Evolutionary conservation across 1,140 invertebrate species (phyloP).

Genomic region (Aphaenogaster rudis): DNA sequence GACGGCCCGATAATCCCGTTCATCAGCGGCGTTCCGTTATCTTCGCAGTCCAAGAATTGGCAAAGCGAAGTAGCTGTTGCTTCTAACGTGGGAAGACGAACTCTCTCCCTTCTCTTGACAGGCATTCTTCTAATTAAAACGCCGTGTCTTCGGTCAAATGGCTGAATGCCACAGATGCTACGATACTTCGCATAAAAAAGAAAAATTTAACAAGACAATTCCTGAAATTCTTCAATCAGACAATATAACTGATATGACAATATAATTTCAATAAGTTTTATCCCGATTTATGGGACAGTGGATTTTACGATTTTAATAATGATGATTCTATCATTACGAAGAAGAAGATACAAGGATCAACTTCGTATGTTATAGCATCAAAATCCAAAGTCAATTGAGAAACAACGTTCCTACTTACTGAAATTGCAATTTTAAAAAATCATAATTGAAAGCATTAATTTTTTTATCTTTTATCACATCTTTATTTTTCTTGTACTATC

Average conservation of each 20-base stretch:
- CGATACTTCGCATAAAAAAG: neutral
- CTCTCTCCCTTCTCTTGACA: neutral
- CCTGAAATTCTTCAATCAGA: neutral
- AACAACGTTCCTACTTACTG: neutral
- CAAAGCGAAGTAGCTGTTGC: neutral
- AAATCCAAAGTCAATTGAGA: constrained; percentile 7
- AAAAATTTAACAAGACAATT: neutral
- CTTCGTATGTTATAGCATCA: neutral
- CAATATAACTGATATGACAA: neutral
- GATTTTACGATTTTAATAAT: constrained; percentile 2
- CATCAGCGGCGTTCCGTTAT: constrained; percentile 1
- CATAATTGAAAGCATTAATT: neutral
- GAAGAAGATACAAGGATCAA: neutral
- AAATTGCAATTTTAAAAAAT: neutral
- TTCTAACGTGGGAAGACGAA: constrained; percentile 12
- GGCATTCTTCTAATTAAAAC: constrained; percentile 11
- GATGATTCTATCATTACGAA: neutral
- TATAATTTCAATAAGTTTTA: constrained; percentile 4
- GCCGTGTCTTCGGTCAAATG: constrained; percentile 21
- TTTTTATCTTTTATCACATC: neutral
- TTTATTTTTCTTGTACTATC: neutral
- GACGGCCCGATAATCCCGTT: constrained; percentile 5
- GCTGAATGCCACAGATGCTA: neutral
- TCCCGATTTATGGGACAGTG: neutral
- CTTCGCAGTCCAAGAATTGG: neutral